Percentiles rank a stretch among this genome's conserved stretches.
These are phyloP conservation scores for Trachurus trachurus DNA, from an alignment of 2,797 vertebrate species.

Conservation along the genomic window DNA sequence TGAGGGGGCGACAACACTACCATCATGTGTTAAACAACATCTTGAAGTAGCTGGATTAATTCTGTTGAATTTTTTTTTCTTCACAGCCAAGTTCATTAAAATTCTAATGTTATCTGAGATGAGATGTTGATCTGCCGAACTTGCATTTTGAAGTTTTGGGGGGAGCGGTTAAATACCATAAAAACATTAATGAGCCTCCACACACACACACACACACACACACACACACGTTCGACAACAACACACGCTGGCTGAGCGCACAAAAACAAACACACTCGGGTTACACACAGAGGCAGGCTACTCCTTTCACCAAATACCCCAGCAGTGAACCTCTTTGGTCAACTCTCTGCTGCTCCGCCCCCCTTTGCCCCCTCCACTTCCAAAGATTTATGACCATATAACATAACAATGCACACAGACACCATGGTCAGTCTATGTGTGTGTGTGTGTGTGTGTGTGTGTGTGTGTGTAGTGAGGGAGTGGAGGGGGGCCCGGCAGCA, in stretches of 20 bases:
- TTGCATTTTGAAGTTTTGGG: background rate
- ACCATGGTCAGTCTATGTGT: constrained; percentile 74
- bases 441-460: constrained; percentile 38
- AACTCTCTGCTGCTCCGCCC: constrained; percentile 58
- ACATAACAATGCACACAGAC: constrained; percentile 85
- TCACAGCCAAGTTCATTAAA: background rate
- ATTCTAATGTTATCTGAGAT: constrained; percentile 16
- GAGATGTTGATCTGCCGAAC: background rate
- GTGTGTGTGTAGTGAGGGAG: constrained; percentile 35
- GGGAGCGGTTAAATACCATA: background rate
- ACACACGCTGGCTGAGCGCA: constrained; percentile 7
- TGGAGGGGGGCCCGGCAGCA: constrained; percentile 74
- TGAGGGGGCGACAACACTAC: background rate
- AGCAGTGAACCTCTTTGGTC: constrained; percentile 68
- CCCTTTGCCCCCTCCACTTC: constrained; percentile 67
- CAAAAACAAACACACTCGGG: constrained; percentile 51
- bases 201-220: no score
- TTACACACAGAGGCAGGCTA: constrained; percentile 45
- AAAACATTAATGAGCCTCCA: constrained; percentile 1
- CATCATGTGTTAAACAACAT: background rate
- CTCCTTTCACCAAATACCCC: constrained; percentile 49
- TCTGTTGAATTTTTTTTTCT: background rate
- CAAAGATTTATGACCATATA: constrained; percentile 85
- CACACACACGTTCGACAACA: background rate
- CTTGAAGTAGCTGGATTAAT: constrained; percentile 4